Evolutionary conservation across 1,140 invertebrate genomes (phyloP).

Genomic region (Hormaphis cornu): DNA sequence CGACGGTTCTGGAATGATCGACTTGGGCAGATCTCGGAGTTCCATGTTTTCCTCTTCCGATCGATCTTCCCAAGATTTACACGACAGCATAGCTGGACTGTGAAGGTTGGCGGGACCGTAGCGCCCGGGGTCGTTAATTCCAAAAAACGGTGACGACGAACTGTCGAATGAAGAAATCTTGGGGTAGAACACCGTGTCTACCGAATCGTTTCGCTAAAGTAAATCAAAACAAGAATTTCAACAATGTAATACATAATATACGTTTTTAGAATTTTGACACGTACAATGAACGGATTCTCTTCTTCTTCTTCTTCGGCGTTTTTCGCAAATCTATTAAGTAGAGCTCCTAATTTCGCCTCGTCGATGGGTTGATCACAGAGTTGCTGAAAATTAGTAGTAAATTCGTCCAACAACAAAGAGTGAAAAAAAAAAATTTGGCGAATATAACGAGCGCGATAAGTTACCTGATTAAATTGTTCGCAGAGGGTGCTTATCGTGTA

Average conservation of each 20-base stretch:
- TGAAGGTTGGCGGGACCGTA: neutral
- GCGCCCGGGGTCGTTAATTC: neutral
- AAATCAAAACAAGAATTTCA: neutral
- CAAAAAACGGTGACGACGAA: neutral
- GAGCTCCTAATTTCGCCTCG: neutral
- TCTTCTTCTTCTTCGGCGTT: neutral
- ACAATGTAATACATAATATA: neutral
- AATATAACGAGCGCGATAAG: neutral
- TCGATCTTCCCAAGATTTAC: slow-evolving; percentile 50
- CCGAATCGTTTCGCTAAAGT: slow-evolving; percentile 50
- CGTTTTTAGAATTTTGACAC: neutral
- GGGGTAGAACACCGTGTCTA: slow-evolving; percentile 48
- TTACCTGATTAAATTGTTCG: slow-evolving; percentile 23
- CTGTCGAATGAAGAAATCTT: slow-evolving; percentile 35
- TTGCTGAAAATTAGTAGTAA: neutral
- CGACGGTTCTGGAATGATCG: slow-evolving; percentile 41
- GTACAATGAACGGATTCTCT: neutral
- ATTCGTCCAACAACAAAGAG: neutral
- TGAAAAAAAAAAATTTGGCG: neutral
- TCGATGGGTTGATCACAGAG: slow-evolving; percentile 4
- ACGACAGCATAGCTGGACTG: neutral
- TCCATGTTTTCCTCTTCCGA: slow-evolving; percentile 50
- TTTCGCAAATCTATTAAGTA: neutral
- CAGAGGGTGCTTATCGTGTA: slow-evolving; percentile 13
- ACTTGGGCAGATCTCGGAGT: slow-evolving; percentile 47